These are phyloP conservation scores for Andrena chrysosceles DNA, from an alignment of 2,888 invertebrate species.

Conservation along the genomic window DNA sequence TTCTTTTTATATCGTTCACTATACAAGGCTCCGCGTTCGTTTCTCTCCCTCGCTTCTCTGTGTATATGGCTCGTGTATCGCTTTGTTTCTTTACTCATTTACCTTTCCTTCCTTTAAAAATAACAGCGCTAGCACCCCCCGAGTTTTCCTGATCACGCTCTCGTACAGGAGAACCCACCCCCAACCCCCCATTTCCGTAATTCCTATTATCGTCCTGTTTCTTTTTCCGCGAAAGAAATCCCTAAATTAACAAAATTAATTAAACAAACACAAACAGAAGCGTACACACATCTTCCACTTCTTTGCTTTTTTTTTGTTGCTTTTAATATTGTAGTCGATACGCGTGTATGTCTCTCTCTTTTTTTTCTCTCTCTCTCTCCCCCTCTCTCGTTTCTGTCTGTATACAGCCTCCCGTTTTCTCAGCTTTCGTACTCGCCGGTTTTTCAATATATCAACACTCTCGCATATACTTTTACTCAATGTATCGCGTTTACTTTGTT, in stretches of 20 bases:
- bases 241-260: constrained; percentile 76
- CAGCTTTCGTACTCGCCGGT: constrained; percentile 20
- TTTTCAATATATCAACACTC: constrained; percentile 40
- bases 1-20: constrained; percentile 62
- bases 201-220: constrained; percentile 11
- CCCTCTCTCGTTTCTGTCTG: constrained; percentile 20
- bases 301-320: constrained; percentile 12
- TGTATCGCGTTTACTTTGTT: constrained; percentile 41
- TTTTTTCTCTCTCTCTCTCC: constrained; percentile 5
- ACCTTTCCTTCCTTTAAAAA: constrained; percentile 43
- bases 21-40: constrained; percentile 66
- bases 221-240: constrained; percentile 65
- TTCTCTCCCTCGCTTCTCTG: constrained; percentile 40
- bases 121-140: constrained; percentile 60
- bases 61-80: constrained; percentile 55
- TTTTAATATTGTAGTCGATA: constrained; percentile 48
- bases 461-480: constrained; percentile 45
- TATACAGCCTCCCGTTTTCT: constrained; percentile 22
- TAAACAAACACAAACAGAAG: constrained; percentile 80
- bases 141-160: constrained; percentile 27
- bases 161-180: constrained; percentile 28
- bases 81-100: constrained; percentile 1
- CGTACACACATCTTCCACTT: constrained; percentile 68
- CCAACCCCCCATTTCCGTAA: constrained; percentile 1
- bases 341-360: constrained; percentile 40